These are phyloP conservation scores for Rhinolophus ferrumequinum DNA, from an alignment of 2,113 vertebrate genomes.

Conservation along the genomic window DNA sequence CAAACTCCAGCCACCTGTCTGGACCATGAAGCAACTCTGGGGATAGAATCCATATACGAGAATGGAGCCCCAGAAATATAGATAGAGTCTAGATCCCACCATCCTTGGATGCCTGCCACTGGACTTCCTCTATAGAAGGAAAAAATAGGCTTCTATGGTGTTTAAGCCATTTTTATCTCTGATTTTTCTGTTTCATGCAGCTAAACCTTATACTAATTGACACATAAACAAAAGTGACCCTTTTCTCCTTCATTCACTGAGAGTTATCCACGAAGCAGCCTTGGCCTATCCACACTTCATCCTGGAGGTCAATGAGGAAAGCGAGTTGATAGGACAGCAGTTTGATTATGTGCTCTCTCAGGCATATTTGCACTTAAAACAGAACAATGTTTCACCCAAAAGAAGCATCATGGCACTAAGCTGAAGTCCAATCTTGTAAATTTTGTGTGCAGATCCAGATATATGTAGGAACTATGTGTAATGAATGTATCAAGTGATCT, in stretches of 20 bases:
- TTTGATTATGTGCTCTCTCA: neutral
- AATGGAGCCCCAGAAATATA: neutral
- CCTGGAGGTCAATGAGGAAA: neutral
- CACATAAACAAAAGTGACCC: neutral
- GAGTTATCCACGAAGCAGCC: neutral
- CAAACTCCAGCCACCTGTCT: neutral
- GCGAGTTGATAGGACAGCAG: neutral
- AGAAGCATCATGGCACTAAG: neutral
- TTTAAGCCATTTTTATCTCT: neutral
- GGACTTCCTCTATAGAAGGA: neutral
- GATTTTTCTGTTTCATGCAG: neutral
- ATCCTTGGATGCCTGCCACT: neutral
- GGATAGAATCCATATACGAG: neutral
- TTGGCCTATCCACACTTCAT: neutral
- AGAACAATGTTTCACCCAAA: neutral
- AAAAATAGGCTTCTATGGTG: neutral
- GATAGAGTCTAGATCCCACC: neutral
- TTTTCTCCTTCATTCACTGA: neutral
- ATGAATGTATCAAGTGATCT: neutral
- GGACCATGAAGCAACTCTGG: neutral
- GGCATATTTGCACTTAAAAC: neutral
- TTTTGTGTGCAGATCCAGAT: neutral
- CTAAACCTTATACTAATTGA: neutral
- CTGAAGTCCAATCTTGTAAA: neutral
- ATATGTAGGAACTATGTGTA: neutral